Evolutionary conservation across 2,888 invertebrate species (phyloP), one percentile per base, ranked within the genome.

Genomic region (Teinopalpus imperialis): DNA sequence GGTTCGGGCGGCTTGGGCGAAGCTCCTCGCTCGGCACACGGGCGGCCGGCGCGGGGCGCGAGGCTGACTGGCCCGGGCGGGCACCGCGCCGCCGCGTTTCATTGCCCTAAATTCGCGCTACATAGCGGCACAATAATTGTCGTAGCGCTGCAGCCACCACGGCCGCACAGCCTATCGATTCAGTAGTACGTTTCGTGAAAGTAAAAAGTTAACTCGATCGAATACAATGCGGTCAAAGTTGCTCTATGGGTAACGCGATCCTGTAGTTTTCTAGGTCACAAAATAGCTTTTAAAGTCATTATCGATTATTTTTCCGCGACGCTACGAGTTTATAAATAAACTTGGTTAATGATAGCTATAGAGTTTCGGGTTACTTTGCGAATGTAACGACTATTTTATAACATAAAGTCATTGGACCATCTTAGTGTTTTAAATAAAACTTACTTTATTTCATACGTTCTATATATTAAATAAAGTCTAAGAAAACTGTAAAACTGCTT

Each of bases 191-290:
- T 76, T 72, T 69, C 75, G 77, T 79, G 75, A 79, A 80, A 81
- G 74, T 81, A 75, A 83, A 83, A 85, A 82, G 70, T 82, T 80
- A 78, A 80, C 81, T 74, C 82, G 74, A 80, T 80, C 77, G 74
- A 80, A 80, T 79, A 66, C 75, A 76, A 74, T 81, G 79, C 81
- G 80, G 81, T 74, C 79, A 71, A 74, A 45, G 39, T 37, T 44
- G 37, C 39, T 31, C 43, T 26, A 55, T 55, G 69, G 71, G 61
- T 70, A 46, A 71, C 79, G 74, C 75, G 71, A 74, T 70, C 63
- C 66, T 63, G 55, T 51, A 57, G 60, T 67, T 76, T 78, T 80
- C 74, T 81, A 76, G 82, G 77, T 78, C 85, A 74, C 73, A 70
- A 74, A 73, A 67, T 69, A 66, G 66, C 74, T 74, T 66, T 64